Percentiles rank a stretch among this genome's conserved stretches.
These are phyloP conservation scores for Danionella cerebrum DNA, from an alignment of 2,113 vertebrate species.

Conservation along the genomic window DNA sequence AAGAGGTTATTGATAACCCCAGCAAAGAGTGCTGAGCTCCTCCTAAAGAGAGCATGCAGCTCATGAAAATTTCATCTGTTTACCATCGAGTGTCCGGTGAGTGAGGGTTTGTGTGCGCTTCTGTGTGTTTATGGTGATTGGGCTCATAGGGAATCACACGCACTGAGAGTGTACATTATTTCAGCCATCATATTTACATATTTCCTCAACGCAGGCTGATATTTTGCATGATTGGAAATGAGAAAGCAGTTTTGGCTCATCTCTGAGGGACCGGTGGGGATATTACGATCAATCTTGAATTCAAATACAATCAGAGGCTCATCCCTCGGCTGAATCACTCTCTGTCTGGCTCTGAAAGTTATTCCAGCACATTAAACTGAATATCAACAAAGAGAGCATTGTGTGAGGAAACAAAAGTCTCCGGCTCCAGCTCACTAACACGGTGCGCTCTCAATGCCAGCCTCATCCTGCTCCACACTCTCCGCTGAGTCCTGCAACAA, in stretches of 20 bases:
- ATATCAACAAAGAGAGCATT: constrained; percentile 41
- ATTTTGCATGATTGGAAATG: background rate
- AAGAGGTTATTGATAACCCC: background rate
- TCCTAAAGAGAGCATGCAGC: background rate
- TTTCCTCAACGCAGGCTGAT: background rate
- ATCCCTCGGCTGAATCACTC: background rate
- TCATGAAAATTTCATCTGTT: background rate
- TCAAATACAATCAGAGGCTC: background rate
- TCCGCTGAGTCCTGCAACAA: background rate
- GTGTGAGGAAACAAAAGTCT: constrained; percentile 36
- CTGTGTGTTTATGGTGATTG: background rate
- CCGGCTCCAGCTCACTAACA: constrained; percentile 3
- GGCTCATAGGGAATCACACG: background rate
- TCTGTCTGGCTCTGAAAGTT: background rate
- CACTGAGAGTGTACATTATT: background rate
- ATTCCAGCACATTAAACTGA: constrained; percentile 25
- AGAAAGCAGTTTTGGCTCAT: background rate
- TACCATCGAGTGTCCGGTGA: background rate
- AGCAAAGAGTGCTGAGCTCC: background rate
- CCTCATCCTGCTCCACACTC: background rate
- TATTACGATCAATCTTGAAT: constrained; percentile 10
- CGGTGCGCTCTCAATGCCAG: background rate
- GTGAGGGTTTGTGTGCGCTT: background rate
- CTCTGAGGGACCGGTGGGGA: background rate
- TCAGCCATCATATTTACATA: constrained; percentile 11